These are phyloP conservation scores for Galerucella pusilla DNA, from an alignment of 2,888 invertebrate species.

Conservation along the genomic window DNA sequence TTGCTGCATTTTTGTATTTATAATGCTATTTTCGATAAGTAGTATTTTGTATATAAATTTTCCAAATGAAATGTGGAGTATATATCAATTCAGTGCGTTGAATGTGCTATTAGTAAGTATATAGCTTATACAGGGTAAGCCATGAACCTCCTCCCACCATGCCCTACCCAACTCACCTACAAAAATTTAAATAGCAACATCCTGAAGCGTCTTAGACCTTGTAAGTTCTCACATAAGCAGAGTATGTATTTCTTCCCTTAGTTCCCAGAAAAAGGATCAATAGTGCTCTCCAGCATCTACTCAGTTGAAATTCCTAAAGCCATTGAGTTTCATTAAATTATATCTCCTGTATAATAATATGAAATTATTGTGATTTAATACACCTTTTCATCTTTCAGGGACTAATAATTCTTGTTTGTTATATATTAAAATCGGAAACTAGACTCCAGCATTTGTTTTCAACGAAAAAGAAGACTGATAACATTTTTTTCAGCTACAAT, in stretches of 20 bases:
- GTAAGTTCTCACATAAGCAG: too few relatives aligned
- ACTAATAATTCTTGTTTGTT: conserved; percentile 70
- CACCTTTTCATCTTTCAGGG: conserved; percentile 65
- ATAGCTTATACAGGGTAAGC: background rate
- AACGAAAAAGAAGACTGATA: conserved; percentile 64
- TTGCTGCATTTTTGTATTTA: conserved; percentile 70
- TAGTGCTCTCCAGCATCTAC: too few relatives aligned
- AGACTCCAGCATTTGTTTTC: conserved; percentile 64
- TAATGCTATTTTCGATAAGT: conserved; percentile 71
- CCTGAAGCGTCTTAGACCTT: too few relatives aligned
- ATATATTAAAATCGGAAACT: conserved; percentile 71
- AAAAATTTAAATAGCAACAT: too few relatives aligned
- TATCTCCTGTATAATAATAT: too few relatives aligned
- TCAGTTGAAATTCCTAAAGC: too few relatives aligned
- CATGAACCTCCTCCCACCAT: background rate
- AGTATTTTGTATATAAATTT: conserved; percentile 75
- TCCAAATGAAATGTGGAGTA: conserved; percentile 68
- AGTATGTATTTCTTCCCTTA: too few relatives aligned
- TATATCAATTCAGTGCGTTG: conserved; percentile 70
- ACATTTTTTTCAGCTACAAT: conserved; percentile 67
- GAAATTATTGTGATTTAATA: background rate
- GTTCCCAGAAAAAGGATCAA: too few relatives aligned
- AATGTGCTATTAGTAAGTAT: conserved; percentile 71
- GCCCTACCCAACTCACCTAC: too few relatives aligned
- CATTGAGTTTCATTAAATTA: too few relatives aligned